Conservation (phyloP, 2,113 vertebrate genomes). For the human region DNA sequence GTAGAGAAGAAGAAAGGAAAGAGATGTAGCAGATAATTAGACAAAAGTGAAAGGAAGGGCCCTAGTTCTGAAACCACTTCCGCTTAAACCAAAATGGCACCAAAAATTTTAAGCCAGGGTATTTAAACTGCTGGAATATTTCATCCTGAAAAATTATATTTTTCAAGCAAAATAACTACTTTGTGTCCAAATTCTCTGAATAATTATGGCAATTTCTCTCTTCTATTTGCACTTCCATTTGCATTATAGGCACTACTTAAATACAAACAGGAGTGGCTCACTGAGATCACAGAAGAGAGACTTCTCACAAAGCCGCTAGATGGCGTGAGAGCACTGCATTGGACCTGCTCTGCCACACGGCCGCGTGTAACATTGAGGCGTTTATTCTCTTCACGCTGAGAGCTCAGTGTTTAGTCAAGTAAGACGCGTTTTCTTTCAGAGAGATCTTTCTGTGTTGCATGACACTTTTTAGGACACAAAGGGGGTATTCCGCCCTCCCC, state of each 20-base stretch:
- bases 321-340: conserved; percentile 78
- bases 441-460: conserved; percentile 52
- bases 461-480: conserved; percentile 62
- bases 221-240: neutral
- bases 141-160: neutral
- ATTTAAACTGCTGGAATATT: neutral
- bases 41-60: too few species aligned
- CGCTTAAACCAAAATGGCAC: neutral
- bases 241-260: neutral
- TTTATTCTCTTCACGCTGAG: conserved; percentile 47
- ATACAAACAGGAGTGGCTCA: neutral
- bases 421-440: conserved; percentile 67
- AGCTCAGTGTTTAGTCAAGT: conserved; percentile 58
- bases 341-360: neutral
- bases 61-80: neutral
- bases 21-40: neutral
- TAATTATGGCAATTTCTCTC: neutral
- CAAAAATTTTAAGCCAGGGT: neutral
- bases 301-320: conserved; percentile 76
- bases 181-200: neutral
- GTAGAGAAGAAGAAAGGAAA: neutral
- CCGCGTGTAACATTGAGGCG: accelerated
- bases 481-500: neutral
- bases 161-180: neutral
- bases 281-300: neutral